Base-by-base conservation (phyloP, 2,888 invertebrate species). In the Marasmarcha lunaedactyla region DNA sequence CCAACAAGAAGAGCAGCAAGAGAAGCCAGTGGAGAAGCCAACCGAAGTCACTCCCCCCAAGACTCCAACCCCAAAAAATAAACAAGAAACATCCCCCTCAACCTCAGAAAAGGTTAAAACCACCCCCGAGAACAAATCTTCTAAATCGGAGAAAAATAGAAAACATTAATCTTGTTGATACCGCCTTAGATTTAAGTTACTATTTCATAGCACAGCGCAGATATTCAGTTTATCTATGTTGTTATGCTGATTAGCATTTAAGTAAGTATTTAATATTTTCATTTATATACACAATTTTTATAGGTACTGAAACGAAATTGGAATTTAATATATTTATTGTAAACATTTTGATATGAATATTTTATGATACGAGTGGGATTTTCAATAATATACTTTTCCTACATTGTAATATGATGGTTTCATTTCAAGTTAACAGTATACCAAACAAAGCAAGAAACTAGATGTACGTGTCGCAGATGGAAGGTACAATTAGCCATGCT, bases 121-220 rank as follows among this genome's bases (percentile, higher is more conserved):
- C 10, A 76, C 77, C 27, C 79, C 78, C 11, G 76, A 78, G 51
- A 63, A 63, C 0, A 78, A 78, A 45, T 76, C 20, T 5, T 20
- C 81, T 1, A 55, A 59, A 45, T 9, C 36, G 37, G 20, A 39
- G 13, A 33, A 15, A 34, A 20, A 42, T 51, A 50, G 51, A 14
- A 36, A 37, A 42, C 37, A 41, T 46, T 42, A 36, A 42, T 33
- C 46, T 42, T 7, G 3, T 7, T 20, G 48, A 42, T 42, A 47
- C 20, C 20, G 43, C 48, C 44, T 43, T 47, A 45, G 26, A 25
- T 27, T 34, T 42, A 39, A 40, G 37, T 20, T 20, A 20, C 7
- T 5, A 20, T 20, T 20, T 20, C 3, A 9, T 13, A 46, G 58
- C 73, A 74, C 71, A 55, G 46, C 62, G 63, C 50, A 46, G 58